Evolutionary conservation across 1,140 invertebrate species (phyloP), one percentile per base, ranked within the genome.

Genomic region (Spodoptera litura): DNA sequence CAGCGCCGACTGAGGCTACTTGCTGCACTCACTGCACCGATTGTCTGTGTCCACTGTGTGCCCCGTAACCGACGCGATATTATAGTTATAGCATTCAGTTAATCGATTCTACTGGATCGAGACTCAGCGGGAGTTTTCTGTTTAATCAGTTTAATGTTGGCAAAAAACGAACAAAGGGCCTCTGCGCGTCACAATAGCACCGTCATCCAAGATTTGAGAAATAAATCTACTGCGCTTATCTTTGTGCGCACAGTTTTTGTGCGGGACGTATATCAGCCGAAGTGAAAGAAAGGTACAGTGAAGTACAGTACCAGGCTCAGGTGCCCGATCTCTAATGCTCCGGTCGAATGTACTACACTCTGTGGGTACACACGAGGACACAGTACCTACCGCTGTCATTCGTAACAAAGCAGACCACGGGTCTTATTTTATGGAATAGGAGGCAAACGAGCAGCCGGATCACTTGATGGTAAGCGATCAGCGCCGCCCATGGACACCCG

Each of bases 141-240:
- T 74, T 74, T 49, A 74, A 59, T 61, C 71, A 51, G 58, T 74
- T 74, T 49, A 74, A 59, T 61, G 58, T 61, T 51, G 49, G 15
- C 38, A 61, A 74, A 73, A 74, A 74, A 74, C 35, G 35, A 74
- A 74, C 71, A 74, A 74, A 74, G 38, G 35, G 1, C 6, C 25
- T 11, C 15, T 11, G 13, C 15, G 12, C 71, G 38, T 51, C 38
- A 74, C 71, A 74, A 74, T 74, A 58, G 71, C 71, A 38, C 55
- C 55, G 31, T 74, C 71, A 61, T 74, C 56, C 35, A 38, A 58
- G 55, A 74, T 61, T 74, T 61, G 56, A 74, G 38, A 61, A 49
- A 74, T 74, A 74, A 74, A 74, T 74, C 71, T 70, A 31, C 66
- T 74, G 35, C 10, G 38, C 53, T 61, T 49, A 74, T 74, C 71